Evolutionary conservation across 2,113 vertebrate species (phyloP), one percentile per base, ranked within the genome.

Genomic region (Parotia lawesii): DNA sequence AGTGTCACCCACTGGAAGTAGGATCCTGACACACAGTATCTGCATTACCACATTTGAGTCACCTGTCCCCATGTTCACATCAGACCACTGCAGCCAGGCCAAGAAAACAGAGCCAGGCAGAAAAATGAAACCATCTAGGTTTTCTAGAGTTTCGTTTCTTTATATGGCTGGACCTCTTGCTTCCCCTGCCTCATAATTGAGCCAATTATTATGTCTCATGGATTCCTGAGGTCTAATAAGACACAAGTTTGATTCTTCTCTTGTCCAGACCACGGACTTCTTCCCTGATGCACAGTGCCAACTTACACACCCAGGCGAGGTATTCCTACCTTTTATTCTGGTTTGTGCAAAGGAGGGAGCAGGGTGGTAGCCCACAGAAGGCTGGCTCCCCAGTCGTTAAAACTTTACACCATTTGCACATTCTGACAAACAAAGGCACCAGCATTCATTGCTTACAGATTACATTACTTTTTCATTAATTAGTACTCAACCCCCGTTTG

Each of bases 221-320:
- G 11, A 45, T 62, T 85, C 13, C 22, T 44, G 31, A 51, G 15
- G 24, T 75, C 53, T 67, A 75, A 6, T 27, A 64, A 27, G 11
- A 33, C 23, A 64, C 13, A 75, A 54, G 6, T 67, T 82, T 83
- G 27, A 33, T 67, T 48, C 37, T 83, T 79, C 45, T 58, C 23
- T 45, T 66, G 51, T n/a, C 11, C 51, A 11, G 7, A 11, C 11
- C 1, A 2, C 0, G 1, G 35, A 8, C 21, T 71, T 9, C 21
- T 56, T 71, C 5, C 6, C 5, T 1, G 1, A 5, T 31, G 25
- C 1, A 2, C 50, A 57, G n/a, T 0, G 0, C 56, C 31, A 42
- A 2, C 25, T 42, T 42, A 42, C 31, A 25, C 29, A 57, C 10
- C 42, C 16, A 42, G 20, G 42, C 0, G 1, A 85, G 31, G 7